Evolutionary conservation across 2,888 invertebrate species (phyloP).

Genomic region (Pristionchus mayeri): DNA sequence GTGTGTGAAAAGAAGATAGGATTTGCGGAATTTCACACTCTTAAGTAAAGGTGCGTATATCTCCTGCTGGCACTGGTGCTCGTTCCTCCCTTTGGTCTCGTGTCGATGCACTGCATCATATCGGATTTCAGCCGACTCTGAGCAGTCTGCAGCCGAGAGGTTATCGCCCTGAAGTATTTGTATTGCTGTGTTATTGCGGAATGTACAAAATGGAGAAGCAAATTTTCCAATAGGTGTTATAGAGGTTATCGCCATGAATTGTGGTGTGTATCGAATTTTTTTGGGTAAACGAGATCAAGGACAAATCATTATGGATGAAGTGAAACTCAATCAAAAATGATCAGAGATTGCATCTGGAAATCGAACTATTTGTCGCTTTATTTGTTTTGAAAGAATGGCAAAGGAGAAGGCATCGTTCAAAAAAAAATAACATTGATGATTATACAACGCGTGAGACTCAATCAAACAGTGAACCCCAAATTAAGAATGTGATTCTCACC

Average conservation of each 20-base stretch:
- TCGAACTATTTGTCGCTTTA: not conserved
- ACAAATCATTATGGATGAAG: no score
- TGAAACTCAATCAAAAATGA: not conserved
- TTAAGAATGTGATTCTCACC: conserved; percentile 37
- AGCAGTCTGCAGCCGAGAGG: conserved; percentile 69
- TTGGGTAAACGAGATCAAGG: no score
- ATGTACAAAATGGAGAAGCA: no score
- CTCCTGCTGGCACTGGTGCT: conserved; percentile 71
- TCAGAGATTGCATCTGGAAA: not conserved
- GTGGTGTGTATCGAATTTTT: no score
- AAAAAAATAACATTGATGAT: not conserved
- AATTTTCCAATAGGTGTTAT: no score
- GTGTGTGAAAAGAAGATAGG: not conserved
- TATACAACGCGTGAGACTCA: not conserved
- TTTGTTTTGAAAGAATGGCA: no score
- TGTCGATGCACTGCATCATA: conserved; percentile 70
- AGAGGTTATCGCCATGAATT: no score
- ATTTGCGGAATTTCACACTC: not conserved
- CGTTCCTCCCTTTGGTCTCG: conserved; percentile 66
- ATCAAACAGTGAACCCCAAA: not conserved
- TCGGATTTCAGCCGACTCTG: conserved; percentile 75
- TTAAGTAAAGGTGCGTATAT: conserved; percentile 65
- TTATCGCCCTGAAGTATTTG: conserved; percentile 52
- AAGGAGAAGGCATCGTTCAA: not conserved
- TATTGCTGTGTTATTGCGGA: no score